phyloP scores from a whole-genome alignment of 2,113 vertebrate species.

The Rynchops niger region DNA sequence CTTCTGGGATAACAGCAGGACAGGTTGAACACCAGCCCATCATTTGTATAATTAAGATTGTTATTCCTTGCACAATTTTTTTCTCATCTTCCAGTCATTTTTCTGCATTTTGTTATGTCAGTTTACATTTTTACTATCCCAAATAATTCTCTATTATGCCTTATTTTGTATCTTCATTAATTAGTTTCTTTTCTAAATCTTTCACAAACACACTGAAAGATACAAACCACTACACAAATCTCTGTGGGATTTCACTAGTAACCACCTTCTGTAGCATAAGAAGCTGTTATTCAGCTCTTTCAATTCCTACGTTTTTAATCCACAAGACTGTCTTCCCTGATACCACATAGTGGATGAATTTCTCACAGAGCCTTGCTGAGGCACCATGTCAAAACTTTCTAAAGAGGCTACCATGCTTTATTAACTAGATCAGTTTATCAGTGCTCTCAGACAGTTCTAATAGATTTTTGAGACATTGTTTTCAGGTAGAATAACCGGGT shows the following conservation, averaged over 20 bases:
- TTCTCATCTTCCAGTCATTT: background rate
- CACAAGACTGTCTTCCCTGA: background rate
- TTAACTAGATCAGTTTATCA: background rate
- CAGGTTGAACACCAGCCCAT: background rate
- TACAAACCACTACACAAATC: background rate
- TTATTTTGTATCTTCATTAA: background rate
- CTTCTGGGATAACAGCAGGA: background rate
- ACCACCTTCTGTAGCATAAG: background rate
- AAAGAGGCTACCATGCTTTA: background rate
- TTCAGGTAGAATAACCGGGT: background rate
- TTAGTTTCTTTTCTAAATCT: background rate
- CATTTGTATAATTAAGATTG: background rate
- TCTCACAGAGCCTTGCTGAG: background rate
- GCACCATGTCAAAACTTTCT: background rate
- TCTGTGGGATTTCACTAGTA: background rate
- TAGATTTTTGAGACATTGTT: background rate
- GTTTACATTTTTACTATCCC: background rate
- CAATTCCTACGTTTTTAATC: background rate
- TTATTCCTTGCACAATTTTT: background rate
- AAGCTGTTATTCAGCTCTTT: background rate
- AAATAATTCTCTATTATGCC: background rate
- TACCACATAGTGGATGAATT: background rate
- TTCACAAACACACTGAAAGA: background rate
- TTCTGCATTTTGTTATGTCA: background rate
- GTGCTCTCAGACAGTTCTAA: background rate